Evolutionary conservation across 2,888 invertebrate genomes (phyloP).

Genomic region (Apoda limacodes): DNA sequence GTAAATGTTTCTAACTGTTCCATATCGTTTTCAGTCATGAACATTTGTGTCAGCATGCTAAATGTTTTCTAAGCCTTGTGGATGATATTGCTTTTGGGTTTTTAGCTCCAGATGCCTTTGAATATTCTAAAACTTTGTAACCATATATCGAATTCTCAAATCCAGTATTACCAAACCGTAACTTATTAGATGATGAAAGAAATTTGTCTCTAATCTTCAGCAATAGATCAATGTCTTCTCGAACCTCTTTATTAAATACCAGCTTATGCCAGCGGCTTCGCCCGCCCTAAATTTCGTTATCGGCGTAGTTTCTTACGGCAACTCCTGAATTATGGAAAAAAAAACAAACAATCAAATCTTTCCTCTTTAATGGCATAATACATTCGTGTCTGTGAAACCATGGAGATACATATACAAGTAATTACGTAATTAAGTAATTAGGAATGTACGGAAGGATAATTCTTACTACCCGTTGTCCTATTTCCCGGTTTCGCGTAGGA

Average conservation of each 20-base stretch:
- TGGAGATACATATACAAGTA: no score
- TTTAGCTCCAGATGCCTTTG: conserved; percentile 22
- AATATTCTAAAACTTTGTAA: conserved; percentile 25
- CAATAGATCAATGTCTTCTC: conserved; percentile 14
- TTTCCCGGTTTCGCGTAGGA: no score
- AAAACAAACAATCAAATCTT: no score
- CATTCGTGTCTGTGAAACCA: no score
- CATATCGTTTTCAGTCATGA: conserved; percentile 26
- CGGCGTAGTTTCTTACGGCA: conserved; percentile 20
- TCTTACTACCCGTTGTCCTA: no score
- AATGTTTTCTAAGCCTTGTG: conserved; percentile 27
- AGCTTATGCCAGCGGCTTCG: conserved; percentile 24
- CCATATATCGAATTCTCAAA: conserved; percentile 19
- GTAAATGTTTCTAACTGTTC: conserved; percentile 26
- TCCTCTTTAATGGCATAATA: no score
- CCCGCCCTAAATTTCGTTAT: conserved; percentile 26
- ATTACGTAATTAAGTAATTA: no score
- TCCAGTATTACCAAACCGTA: conserved; percentile 12
- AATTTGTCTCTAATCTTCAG: conserved; percentile 7
- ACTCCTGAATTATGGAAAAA: no score
- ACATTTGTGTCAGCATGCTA: conserved; percentile 26
- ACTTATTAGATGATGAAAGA: conserved; percentile 7
- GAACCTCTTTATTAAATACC: conserved; percentile 23
- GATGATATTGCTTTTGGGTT: conserved; percentile 24
- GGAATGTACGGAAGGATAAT: no score